These are phyloP conservation scores for Microctenopoma lineatum DNA, from an alignment of 2,797 vertebrate genomes.

Conservation along the genomic window DNA sequence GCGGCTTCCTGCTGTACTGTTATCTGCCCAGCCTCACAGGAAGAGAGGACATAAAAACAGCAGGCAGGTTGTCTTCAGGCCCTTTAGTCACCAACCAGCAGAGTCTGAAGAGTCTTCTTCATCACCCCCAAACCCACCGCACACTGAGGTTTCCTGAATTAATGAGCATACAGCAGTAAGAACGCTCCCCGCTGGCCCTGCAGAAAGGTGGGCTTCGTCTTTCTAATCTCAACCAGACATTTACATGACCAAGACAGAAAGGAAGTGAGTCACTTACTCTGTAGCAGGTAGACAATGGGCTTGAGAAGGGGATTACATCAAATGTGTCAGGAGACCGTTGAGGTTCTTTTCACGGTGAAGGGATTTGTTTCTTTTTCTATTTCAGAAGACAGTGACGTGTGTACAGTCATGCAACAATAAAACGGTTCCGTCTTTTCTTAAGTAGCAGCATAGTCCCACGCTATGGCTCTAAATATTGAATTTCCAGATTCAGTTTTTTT, in stretches of 20 bases:
- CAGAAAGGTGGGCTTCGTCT: conserved; percentile 9
- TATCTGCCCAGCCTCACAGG: conserved; percentile 51
- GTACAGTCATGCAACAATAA: not conserved
- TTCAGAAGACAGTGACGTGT: not conserved
- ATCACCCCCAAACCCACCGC: not conserved
- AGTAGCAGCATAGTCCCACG: no score
- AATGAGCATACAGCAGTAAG: conserved; percentile 38
- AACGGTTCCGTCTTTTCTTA: no score
- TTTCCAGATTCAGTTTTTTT: not conserved
- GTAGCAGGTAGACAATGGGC: conserved; percentile 5
- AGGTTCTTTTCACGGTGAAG: not conserved
- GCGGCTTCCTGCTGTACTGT: conserved; percentile 13
- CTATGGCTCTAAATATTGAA: no score
- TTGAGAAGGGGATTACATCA: not conserved
- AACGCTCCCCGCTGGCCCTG: conserved; percentile 3
- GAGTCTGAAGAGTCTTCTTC: conserved; percentile 14
- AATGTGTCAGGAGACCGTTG: not conserved
- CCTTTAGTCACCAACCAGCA: conserved; percentile 12
- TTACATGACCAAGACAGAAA: conserved; percentile 21
- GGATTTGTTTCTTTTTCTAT: not conserved
- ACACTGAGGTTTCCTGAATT: conserved; percentile 28
- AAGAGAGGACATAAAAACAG: conserved; percentile 39
- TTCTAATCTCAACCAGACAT: conserved; percentile 31
- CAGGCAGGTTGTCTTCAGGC: conserved; percentile 38
- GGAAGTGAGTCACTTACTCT: conserved; percentile 12